Conservation (phyloP, 2,888 invertebrate genomes). For the Halictus quadricinctus region DNA sequence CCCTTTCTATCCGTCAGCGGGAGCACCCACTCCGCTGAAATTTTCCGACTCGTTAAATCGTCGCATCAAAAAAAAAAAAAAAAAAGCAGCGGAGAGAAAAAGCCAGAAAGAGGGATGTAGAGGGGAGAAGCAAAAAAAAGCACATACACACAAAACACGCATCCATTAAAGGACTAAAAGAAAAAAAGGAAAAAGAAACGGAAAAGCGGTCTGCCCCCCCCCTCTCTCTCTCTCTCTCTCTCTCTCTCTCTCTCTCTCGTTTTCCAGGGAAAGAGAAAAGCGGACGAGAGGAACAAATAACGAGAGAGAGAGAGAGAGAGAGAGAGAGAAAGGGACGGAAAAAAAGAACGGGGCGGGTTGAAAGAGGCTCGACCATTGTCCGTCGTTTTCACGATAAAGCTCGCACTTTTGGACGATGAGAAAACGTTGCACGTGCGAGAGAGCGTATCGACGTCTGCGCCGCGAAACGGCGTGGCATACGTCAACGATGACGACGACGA, state of each 20-base stretch:
- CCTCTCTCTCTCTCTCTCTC: not conserved
- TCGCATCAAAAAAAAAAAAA: conserved; percentile 27
- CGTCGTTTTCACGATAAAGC: conserved; percentile 50
- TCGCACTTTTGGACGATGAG: conserved; percentile 64
- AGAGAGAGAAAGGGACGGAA: not conserved
- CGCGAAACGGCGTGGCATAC: conserved; percentile 45
- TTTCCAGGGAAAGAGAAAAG: not conserved
- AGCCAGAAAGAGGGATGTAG: not conserved
- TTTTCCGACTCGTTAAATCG: conserved; percentile 45
- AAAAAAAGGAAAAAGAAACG: not conserved
- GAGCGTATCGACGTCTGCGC: conserved; percentile 65
- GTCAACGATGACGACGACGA: conserved; percentile 50
- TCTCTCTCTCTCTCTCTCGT: not conserved
- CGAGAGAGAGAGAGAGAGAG: too few species aligned
- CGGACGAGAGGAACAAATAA: not conserved
- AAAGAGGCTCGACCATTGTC: conserved; percentile 52
- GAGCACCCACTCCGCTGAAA: conserved; percentile 34
- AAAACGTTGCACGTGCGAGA: conserved; percentile 74
- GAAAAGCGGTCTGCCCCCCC: not conserved
- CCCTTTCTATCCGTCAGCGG: not conserved
- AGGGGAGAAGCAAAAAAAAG: not conserved
- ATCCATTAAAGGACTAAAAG: conserved; percentile 42
- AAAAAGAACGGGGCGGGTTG: conserved; percentile 4
- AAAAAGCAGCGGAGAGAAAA: too few species aligned
- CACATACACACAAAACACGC: conserved; percentile 29